These are phyloP conservation scores for Melanophora roralis DNA, from an alignment of 2,888 invertebrate species.

Conservation along the genomic window DNA sequence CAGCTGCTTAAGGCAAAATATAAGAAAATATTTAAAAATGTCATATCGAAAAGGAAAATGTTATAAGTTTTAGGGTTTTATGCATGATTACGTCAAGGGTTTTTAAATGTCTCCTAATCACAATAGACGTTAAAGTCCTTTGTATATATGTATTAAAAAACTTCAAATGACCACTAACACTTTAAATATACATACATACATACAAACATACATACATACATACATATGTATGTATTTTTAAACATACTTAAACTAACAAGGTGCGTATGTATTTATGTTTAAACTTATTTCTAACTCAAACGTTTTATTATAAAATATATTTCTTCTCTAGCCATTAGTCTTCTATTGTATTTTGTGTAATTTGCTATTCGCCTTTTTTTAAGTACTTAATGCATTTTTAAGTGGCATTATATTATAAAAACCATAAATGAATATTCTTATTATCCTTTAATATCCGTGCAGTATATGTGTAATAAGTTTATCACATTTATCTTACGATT, in stretches of 20 bases:
- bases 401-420: constrained; percentile 16
- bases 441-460: constrained; percentile 11
- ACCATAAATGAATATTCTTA: constrained; percentile 2
- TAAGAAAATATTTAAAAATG: constrained; percentile 31
- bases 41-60: constrained; percentile 30
- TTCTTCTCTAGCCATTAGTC: constrained; percentile 1
- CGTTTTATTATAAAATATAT: constrained; percentile 56
- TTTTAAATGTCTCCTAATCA: not conserved
- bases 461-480: not conserved
- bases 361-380: not conserved
- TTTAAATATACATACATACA: too few species aligned
- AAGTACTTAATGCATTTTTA: not conserved
- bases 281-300: constrained; percentile 10
- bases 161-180: not conserved
- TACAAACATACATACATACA: not conserved
- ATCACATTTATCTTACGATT: not conserved
- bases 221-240: not conserved
- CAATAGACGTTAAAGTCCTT: not conserved
- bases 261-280: not conserved
- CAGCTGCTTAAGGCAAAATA: constrained; percentile 38
- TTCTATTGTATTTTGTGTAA: not conserved
- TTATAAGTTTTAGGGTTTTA: constrained; percentile 46
- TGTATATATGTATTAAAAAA: not conserved
- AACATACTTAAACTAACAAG: too few species aligned
- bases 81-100: constrained; percentile 8